Evolutionary conservation across 2,888 invertebrate species (phyloP).

Genomic region (Trachelus tabidus): DNA sequence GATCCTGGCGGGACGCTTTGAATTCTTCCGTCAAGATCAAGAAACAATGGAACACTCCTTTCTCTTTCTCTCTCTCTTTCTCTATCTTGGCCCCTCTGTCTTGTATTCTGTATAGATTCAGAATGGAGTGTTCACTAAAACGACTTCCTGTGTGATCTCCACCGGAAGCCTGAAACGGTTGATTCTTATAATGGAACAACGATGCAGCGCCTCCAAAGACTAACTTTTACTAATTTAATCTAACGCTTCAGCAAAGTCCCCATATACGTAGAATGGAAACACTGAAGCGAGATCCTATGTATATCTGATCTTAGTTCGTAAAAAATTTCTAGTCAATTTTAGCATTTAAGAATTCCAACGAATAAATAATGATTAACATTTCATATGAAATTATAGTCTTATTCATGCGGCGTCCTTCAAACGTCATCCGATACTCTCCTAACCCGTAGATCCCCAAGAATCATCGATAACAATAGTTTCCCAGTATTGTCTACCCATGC

Average conservation of each 20-base stretch:
- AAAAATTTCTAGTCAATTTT: constrained; percentile 53
- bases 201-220: constrained; percentile 66
- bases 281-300: constrained; percentile 41
- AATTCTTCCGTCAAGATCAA: constrained; percentile 20
- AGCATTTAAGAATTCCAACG: constrained; percentile 39
- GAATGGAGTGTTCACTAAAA: neutral
- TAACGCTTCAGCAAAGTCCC: constrained; percentile 27
- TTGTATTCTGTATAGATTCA: neutral
- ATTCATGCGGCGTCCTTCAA: neutral
- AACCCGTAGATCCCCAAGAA: neutral
- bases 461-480: neutral
- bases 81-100: neutral
- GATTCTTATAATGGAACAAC: constrained; percentile 48
- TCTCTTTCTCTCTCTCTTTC: neutral
- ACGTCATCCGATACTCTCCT: neutral
- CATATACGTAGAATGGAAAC: neutral
- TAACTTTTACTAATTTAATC: constrained; percentile 43
- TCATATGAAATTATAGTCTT: neutral
- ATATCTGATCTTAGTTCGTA: constrained; percentile 46
- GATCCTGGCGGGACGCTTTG: constrained; percentile 22
- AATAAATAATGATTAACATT: neutral
- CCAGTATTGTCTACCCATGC: neutral
- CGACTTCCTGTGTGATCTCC: constrained; percentile 28
- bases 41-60: constrained; percentile 1
- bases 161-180: constrained; percentile 61